phyloP scores from a whole-genome alignment of 2,113 vertebrate genomes.

The Nothobranchius kuhntae region DNA sequence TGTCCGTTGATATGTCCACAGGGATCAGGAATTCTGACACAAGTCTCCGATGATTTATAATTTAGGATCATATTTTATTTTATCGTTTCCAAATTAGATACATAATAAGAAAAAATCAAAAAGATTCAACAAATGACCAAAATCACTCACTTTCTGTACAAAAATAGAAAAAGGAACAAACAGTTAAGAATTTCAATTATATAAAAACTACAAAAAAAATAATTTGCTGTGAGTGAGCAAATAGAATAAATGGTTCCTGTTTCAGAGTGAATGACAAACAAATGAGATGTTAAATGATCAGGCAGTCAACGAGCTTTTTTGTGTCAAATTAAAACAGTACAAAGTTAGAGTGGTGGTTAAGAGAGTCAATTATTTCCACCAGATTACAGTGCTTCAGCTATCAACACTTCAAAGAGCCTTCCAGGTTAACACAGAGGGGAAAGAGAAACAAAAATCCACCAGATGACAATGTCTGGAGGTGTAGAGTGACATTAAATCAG shows the following conservation, averaged over 20 bases:
- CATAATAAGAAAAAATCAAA: too few relatives aligned
- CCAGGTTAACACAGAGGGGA: slow-evolving; percentile 52
- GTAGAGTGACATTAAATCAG: slow-evolving; percentile 77
- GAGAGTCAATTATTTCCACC: slow-evolving; percentile 59
- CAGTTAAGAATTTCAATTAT: not conserved
- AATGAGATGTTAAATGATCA: slow-evolving; percentile 9
- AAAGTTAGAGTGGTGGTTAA: slow-evolving; percentile 25
- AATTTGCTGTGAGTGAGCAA: not conserved
- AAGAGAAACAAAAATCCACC: slow-evolving; percentile 49
- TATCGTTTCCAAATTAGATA: too few relatives aligned
- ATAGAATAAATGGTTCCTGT: not conserved
- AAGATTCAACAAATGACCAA: not conserved
- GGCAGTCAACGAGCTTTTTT: slow-evolving; percentile 13
- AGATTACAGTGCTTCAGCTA: slow-evolving; percentile 71
- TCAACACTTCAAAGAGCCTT: slow-evolving; percentile 69
- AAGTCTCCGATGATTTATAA: not conserved
- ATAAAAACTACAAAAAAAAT: not conserved
- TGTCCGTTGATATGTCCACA: not conserved
- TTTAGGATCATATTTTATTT: not conserved
- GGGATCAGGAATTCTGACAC: not conserved
- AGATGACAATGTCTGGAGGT: slow-evolving; percentile 75
- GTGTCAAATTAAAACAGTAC: slow-evolving; percentile 48
- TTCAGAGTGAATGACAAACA: slow-evolving; percentile 1
- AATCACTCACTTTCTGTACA: too few relatives aligned
- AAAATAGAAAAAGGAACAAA: not conserved